These are phyloP conservation scores for Peromyscus californicus DNA, from an alignment of 2,113 vertebrate species.

Conservation along the genomic window DNA sequence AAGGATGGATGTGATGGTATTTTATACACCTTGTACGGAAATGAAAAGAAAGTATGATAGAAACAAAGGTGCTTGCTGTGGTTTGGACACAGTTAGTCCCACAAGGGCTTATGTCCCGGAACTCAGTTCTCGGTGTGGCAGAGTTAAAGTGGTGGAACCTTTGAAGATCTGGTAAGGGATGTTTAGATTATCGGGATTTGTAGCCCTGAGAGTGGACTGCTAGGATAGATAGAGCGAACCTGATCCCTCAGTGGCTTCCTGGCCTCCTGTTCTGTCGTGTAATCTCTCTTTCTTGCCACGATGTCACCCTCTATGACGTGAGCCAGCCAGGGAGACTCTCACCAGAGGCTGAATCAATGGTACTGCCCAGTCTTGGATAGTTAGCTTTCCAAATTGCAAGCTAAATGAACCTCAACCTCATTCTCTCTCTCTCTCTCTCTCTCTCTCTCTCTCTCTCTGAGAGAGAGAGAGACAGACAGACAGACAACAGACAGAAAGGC, in stretches of 20 bases:
- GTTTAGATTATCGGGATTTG: background rate
- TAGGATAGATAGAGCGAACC: background rate
- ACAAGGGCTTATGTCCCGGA: background rate
- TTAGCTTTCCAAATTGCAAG: background rate
- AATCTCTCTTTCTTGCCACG: background rate
- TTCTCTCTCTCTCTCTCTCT: background rate
- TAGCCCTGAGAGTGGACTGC: too few species aligned
- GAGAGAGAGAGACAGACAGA: background rate
- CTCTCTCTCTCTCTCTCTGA: too few species aligned
- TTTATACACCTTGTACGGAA: background rate
- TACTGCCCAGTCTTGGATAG: background rate
- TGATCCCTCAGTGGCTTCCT: background rate
- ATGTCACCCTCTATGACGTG: background rate
- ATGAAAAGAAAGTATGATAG: background rate
- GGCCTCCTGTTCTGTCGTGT: background rate
- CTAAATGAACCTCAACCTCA: background rate
- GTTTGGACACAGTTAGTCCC: background rate
- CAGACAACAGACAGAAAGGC: background rate
- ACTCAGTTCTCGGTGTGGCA: background rate
- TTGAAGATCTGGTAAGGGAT: background rate
- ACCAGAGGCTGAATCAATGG: background rate
- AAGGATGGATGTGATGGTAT: background rate
- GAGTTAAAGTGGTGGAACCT: background rate
- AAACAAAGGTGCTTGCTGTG: conserved; percentile 8
- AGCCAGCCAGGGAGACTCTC: background rate